A percentile compares a stretch with the other conserved stretches of the same genome.
phyloP scores from a whole-genome alignment of 2,797 vertebrate genomes.

The Gymnoscopelus microlampas region DNA sequence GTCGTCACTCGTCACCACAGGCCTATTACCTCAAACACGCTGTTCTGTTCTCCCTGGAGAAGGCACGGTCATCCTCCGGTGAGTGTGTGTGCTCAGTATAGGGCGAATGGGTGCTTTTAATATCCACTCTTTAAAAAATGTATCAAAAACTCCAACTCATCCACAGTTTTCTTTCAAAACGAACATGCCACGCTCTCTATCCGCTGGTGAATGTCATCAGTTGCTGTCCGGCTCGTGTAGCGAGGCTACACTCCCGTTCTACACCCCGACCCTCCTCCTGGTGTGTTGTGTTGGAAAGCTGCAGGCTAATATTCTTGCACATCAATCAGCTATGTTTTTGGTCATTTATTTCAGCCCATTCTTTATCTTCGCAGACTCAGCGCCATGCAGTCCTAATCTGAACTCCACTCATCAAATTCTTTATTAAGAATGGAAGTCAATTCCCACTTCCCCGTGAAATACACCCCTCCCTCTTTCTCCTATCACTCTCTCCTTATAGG shows the following conservation, averaged over 20 bases:
- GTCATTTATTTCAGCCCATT: slow-evolving; percentile 33
- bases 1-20: slow-evolving; percentile 21
- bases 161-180: slow-evolving; percentile 10
- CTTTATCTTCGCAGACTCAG: slow-evolving; percentile 37
- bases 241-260: slow-evolving; percentile 10
- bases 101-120: too few relatives aligned
- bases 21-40: slow-evolving; percentile 69
- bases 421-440: slow-evolving; percentile 70
- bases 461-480: slow-evolving; percentile 56
- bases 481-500: slow-evolving; percentile 62
- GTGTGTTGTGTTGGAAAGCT: background rate
- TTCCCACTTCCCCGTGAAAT: slow-evolving; percentile 37
- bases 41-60: slow-evolving; percentile 44
- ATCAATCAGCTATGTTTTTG: slow-evolving; percentile 19
- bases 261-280: background rate
- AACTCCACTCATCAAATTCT: slow-evolving; percentile 54
- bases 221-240: background rate
- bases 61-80: slow-evolving; percentile 60
- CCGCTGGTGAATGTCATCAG: slow-evolving; percentile 11
- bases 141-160: slow-evolving; percentile 28
- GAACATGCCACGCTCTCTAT: slow-evolving; percentile 27
- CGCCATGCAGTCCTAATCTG: slow-evolving; percentile 43
- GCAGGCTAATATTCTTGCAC: slow-evolving; percentile 10
- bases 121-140: background rate
- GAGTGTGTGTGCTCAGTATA: background rate